Base-by-base conservation (phyloP, 1,140 invertebrate species). In the Leptinotarsa defecta region DNA sequence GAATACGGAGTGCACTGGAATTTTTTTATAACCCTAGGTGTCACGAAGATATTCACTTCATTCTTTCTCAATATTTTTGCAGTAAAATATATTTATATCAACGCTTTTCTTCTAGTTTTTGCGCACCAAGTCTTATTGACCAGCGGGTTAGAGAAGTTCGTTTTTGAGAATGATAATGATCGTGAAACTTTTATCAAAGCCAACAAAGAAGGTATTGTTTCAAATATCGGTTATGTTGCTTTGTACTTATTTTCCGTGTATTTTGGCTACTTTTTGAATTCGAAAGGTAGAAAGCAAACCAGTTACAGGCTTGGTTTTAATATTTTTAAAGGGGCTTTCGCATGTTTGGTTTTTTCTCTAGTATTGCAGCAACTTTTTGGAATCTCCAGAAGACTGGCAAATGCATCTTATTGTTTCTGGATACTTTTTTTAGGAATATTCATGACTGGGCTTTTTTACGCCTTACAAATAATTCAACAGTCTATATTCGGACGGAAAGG, bases 1-100 rank as follows among this genome's bases (percentile, higher is more conserved):
- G 98, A 99, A 84, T 99, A 99, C 88, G 98, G 97, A 3, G 88
- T 94, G 5, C 96, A 98, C 86, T 98, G 97, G 95, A 99, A 99
- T 86, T 99, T 99, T 84, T 99, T 98, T 83, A 92, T 98, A 74
- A 98, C 96, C 1, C 85, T 99, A 52, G 95, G 94, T 27, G 86
- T 93, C 63, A 92, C 95, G 5, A 96, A 95, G 89, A 83, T 96
- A 1, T 81, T 94, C 22, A 90, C 90, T 24, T 90, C 89, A 34
- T 76, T 91, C 48, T 79, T 93, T 34, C 85, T 92, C 17, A 86
- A 84, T 61, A 83, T 88, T 22, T 79, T 90, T 64, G 83, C 80
- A 65, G 83, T 87, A 5, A 86, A 83, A 71, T 73, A 75, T 52
- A 62, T 81, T 64, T 67, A 57, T 68, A 61, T 79, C 15, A 87